phyloP scores from a whole-genome alignment of 2,113 vertebrate species.

The Sterrhoptilus dennistouni region DNA sequence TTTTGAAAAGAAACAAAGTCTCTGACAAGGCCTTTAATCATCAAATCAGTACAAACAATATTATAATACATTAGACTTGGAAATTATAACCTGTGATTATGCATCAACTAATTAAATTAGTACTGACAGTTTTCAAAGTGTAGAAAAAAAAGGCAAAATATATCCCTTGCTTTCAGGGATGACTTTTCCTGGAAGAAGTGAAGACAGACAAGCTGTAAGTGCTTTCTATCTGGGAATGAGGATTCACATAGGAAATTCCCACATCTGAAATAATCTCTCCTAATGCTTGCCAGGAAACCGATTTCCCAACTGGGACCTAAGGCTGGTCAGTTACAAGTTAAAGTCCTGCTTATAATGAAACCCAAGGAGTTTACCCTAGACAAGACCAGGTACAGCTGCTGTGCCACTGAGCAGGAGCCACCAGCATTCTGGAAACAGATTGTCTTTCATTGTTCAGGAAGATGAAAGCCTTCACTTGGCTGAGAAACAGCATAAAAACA shows the following conservation, averaged over 20 bases:
- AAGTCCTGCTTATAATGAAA: neutral
- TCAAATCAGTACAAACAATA: conserved; percentile 65
- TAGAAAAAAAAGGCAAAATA: conserved; percentile 30
- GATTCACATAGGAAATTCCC: neutral
- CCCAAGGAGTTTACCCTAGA: neutral
- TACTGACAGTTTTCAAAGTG: conserved; percentile 59
- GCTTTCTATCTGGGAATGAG: neutral
- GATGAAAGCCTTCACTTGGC: conserved; percentile 23
- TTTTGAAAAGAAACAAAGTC: conserved; percentile 63
- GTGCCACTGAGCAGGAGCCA: neutral
- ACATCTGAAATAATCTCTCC: neutral
- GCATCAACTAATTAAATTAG: conserved; percentile 72
- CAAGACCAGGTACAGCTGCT: neutral
- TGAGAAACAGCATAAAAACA: neutral
- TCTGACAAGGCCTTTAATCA: conserved; percentile 65
- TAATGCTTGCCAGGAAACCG: neutral
- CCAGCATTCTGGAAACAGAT: neutral
- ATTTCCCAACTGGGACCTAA: neutral
- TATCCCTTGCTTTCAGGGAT: neutral
- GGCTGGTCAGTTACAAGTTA: neutral
- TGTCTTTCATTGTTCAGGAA: neutral
- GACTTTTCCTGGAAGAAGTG: neutral
- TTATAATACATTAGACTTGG: conserved; percentile 75
- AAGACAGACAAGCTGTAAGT: neutral
- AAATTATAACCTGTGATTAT: conserved; percentile 67